Evolutionary conservation across 2,888 invertebrate species (phyloP), one percentile per base, ranked within the genome.

Genomic region (Erynnis tages): DNA sequence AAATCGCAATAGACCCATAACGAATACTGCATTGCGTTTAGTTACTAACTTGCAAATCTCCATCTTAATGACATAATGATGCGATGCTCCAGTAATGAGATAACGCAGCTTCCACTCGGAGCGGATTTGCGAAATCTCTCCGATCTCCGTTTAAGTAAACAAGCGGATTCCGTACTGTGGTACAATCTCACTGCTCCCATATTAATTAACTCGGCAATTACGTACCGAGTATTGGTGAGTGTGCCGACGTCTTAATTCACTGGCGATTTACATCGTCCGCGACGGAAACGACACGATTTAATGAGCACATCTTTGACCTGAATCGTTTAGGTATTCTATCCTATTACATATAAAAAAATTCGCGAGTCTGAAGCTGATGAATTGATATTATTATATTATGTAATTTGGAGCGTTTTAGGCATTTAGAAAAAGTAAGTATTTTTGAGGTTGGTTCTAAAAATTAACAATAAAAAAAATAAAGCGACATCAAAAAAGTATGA

Each of bases 171-270:
- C 27, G 43, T 43, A 50, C 35, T 35, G 32, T 27, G 27, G 50
- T 35, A 35, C 43, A 43, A 50, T 50, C 50, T 50, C 40, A 23
- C 10, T 41, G 35, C 29, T 57, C 59, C 63, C 61, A 61, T 69
- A 67, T 69, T 71, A 71, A 72, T 70, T 69, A 69, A 65, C 55
- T 55, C 17, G 37, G 55, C 64, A 64, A 66, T 73, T 69, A 66
- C 62, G 54, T 45, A 55, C 44, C 49, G 32, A 44, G 19, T 27
- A 37, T 37, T 38, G 49, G 34, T 43, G 40, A 16, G 50, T 46
- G 50, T 56, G 59, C 56, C 53, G 67, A 73, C 66, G 63, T 66
- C 67, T 73, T 71, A 67, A 74, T 73, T 66, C 62, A 25, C 45
- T 34, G 32, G 41, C 49, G 53, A 59, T 66, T 71, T 71, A 71